Conservation (phyloP, 2,797 vertebrate genomes). For the Lemur catta region DNA sequence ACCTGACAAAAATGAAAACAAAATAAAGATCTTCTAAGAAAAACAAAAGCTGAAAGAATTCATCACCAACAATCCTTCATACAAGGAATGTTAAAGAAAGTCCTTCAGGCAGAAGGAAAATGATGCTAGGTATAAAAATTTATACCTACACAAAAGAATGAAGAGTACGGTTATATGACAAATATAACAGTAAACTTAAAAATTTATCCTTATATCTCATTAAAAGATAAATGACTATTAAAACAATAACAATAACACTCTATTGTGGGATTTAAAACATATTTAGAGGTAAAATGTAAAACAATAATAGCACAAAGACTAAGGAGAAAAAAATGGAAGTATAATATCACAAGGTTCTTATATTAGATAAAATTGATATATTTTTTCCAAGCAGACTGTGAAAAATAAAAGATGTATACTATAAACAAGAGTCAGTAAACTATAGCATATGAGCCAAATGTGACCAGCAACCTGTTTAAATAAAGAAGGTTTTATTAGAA, state of each 20-base stretch:
- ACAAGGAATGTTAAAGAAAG: background rate
- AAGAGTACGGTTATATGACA: background rate
- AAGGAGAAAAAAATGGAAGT: background rate
- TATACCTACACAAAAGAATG: background rate
- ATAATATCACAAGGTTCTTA: background rate
- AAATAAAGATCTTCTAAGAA: background rate
- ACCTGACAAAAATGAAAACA: background rate
- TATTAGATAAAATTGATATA: background rate
- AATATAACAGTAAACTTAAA: background rate
- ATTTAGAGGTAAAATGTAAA: background rate
- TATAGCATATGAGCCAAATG: background rate
- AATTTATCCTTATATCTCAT: background rate
- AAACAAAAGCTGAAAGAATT: background rate
- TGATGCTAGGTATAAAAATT: background rate
- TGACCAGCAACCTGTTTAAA: background rate
- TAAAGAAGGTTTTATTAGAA: background rate
- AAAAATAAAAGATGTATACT: background rate
- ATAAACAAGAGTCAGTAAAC: background rate
- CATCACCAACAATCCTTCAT: background rate
- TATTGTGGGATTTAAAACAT: background rate
- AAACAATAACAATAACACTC: background rate
- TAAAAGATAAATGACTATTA: background rate
- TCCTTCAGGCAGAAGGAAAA: background rate
- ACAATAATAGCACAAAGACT: background rate
- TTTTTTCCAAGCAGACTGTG: background rate